A percentile compares a stretch with the other conserved stretches of the same genome.
Conservation (phyloP, 1,140 invertebrate species). For the Drosophila burlai region DNA sequence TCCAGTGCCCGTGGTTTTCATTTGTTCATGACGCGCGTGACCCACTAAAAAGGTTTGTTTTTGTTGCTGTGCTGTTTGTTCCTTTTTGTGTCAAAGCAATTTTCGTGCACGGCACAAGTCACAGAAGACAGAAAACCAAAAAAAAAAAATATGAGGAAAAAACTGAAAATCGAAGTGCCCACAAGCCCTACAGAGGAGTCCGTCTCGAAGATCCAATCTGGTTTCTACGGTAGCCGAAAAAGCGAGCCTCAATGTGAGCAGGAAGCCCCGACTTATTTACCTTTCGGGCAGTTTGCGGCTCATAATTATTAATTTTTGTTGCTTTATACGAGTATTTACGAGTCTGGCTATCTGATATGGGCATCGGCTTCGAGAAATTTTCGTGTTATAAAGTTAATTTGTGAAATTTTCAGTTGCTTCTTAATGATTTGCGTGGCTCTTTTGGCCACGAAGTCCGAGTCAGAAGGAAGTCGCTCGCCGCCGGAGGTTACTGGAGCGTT, state of each 20-base stretch:
- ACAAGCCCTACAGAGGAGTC: constrained; percentile 24
- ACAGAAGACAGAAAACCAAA: constrained; percentile 2
- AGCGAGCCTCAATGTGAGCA: constrained; percentile 20
- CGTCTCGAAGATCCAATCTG: constrained; percentile 42
- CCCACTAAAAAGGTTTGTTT: constrained; percentile 66
- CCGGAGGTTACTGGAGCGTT: constrained; percentile 80
- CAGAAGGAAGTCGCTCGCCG: constrained; percentile 61
- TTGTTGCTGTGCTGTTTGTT: constrained; percentile 24
- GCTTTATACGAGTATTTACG: constrained; percentile 11
- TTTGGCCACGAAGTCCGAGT: constrained; percentile 42
- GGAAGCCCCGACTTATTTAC: constrained; percentile 71
- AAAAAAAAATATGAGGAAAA: constrained; percentile 2
- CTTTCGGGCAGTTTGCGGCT: constrained; percentile 75
- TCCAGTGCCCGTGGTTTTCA: constrained; percentile 64
- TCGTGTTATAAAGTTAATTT: constrained; percentile 83
- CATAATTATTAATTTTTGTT: constrained; percentile 74
- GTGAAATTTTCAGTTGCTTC: constrained; percentile 74
- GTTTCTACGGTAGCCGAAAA: constrained; percentile 54
- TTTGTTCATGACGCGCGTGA: constrained; percentile 78
- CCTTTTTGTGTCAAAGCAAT: constrained; percentile 78
- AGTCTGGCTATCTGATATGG: constrained; percentile 24
- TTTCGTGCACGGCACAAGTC: constrained; percentile 68
- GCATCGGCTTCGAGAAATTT: constrained; percentile 68
- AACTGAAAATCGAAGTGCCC: constrained; percentile 27
- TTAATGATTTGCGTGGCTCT: constrained; percentile 71